Base-by-base conservation (phyloP, 2,113 vertebrate species). In the Mionectes macconnelli region DNA sequence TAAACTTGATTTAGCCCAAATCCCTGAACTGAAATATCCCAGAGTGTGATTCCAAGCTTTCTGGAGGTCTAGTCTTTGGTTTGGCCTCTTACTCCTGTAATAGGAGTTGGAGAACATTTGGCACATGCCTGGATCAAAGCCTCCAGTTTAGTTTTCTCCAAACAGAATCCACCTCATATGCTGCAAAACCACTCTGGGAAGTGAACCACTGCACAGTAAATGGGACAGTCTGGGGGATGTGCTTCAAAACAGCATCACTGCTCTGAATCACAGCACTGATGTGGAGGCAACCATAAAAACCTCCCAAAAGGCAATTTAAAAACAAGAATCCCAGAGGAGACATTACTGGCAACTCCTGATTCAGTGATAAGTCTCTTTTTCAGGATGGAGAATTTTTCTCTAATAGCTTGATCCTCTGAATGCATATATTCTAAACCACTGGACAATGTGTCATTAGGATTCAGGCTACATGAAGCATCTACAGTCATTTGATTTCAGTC, bases 261-360 rank as follows among this genome's bases (percentile, higher is more conserved):
- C 68, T 88, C 80, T 93, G 92, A 93, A 92, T 94, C 91, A 78
- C 76, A 75, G 89, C 56, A 25, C 60, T 90, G 86, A 74, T 94
- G 83, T 63, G 91, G 92, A 92, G 81, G 89, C 42, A 93, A 83
- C 53, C 86, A 60, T 95, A 96, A 96, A 97, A 96, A 86, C 94
- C 60, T 95, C 95, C 95, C 96, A 92, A 94, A 95, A 90, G 94
- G 64, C 95, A 94, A 93, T 97, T 94, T 96, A 78, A 97, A 96
- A 94, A 95, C 84, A 95, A 90, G 86, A 73, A 89, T 97, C 96
- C 94, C 96, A 78, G 80, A 87, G 94, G 94, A 96, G 92, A 94
- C 83, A 94, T 96, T 96, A 96, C 44, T 75, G 69, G 77, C 90
- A 93, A 74, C 95, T 96, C 92, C 83, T 96, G 90, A 90, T 95